phyloP scores from a whole-genome alignment of 2,113 vertebrate species.

The Callipepla squamata region DNA sequence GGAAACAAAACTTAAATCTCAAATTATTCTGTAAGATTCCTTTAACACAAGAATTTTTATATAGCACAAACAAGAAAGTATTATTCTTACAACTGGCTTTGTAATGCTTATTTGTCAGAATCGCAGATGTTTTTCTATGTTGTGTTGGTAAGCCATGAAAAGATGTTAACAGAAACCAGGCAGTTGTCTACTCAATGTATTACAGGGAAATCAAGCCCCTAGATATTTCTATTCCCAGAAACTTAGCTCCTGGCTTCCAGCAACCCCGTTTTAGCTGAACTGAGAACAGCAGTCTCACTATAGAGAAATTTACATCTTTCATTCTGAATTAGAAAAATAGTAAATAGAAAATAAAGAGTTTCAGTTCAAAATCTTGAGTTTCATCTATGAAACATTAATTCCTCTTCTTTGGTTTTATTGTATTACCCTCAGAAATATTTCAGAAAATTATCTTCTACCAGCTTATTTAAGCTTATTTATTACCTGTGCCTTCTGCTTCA shows the following conservation, averaged over 20 bases:
- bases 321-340: background rate
- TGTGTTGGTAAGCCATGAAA: background rate
- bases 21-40: background rate
- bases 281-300: background rate
- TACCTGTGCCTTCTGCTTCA: background rate
- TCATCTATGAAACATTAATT: background rate
- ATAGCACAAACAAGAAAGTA: background rate
- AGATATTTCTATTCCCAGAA: background rate
- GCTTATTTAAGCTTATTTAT: background rate
- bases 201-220: background rate
- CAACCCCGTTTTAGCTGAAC: fast-evolving
- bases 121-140: fast-evolving
- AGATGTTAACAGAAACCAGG: background rate
- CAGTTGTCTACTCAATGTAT: background rate
- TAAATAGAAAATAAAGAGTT: background rate
- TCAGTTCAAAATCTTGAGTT: background rate
- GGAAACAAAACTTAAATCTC: background rate
- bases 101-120: background rate
- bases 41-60: background rate
- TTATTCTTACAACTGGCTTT: background rate
- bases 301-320: background rate
- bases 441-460: background rate
- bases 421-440: background rate
- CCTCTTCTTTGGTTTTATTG: background rate
- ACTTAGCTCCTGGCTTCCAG: background rate